These are phyloP conservation scores for Trachelipus rathkii DNA, from an alignment of 1,140 invertebrate species.

Conservation along the genomic window DNA sequence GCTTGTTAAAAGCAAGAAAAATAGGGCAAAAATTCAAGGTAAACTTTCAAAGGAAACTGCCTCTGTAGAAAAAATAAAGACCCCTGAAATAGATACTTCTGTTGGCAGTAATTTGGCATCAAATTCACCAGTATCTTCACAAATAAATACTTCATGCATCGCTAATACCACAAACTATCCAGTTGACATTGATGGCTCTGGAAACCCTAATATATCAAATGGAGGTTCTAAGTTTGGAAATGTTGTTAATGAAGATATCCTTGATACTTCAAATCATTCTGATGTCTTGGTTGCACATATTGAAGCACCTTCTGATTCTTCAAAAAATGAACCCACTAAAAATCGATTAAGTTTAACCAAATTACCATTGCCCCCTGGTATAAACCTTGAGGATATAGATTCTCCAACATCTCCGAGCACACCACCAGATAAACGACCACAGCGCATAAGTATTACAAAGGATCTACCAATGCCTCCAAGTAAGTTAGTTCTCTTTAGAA, in stretches of 20 bases:
- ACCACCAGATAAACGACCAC: constrained; percentile 35
- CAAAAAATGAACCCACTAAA: constrained; percentile 35
- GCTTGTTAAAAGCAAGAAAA: constrained; percentile 75
- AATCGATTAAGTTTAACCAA: constrained; percentile 36
- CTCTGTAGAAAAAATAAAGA: constrained; percentile 57
- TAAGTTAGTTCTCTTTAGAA: constrained; percentile 48
- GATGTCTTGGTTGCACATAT: constrained; percentile 25
- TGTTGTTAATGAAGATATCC: neutral
- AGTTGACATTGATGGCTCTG: constrained; percentile 33
- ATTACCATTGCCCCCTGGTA: constrained; percentile 77
- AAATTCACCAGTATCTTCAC: neutral
- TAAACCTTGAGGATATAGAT: constrained; percentile 63
- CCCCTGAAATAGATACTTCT: constrained; percentile 48
- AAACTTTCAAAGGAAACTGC: constrained; percentile 48
- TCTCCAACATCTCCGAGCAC: constrained; percentile 39
- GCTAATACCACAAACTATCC: constrained; percentile 45
- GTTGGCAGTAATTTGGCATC: neutral
- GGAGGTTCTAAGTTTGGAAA: constrained; percentile 28
- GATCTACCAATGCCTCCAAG: constrained; percentile 85
- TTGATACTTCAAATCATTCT: constrained; percentile 34
- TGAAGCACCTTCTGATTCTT: constrained; percentile 22
- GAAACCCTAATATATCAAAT: constrained; percentile 24
- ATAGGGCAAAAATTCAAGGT: constrained; percentile 59
- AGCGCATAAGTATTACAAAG: constrained; percentile 60
- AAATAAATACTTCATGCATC: neutral